Evolutionary conservation across 2,797 vertebrate genomes (phyloP).

Genomic region (Muscicapa striata): DNA sequence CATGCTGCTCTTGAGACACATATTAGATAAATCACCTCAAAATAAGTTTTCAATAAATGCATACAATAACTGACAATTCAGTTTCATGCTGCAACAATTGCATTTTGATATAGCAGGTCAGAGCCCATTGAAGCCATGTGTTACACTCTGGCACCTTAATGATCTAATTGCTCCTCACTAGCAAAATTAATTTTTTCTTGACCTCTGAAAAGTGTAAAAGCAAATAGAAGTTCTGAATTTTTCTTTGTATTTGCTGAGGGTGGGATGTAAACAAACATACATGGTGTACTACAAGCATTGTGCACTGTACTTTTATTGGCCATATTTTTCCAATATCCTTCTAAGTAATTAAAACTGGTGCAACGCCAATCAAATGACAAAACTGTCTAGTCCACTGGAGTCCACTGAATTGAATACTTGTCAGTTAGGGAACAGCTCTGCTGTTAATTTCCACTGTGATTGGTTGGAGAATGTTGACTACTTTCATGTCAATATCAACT

Average conservation of each 20-base stretch:
- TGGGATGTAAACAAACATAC: background rate
- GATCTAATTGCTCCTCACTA: background rate
- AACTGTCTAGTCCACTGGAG: background rate
- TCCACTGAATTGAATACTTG: background rate
- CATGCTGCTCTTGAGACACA: background rate
- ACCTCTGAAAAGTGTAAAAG: background rate
- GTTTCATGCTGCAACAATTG: background rate
- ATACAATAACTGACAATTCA: background rate
- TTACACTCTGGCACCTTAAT: background rate
- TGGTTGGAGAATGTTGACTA: background rate
- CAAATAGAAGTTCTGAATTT: background rate
- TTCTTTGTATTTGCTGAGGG: background rate
- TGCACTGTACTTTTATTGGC: background rate
- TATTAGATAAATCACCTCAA: background rate
- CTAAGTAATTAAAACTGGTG: background rate
- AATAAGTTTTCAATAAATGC: background rate
- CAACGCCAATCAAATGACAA: background rate
- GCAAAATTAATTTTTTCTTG: background rate
- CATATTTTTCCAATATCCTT: background rate
- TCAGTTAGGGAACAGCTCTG: conserved; percentile 9
- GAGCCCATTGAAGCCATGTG: background rate
- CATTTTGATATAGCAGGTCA: background rate
- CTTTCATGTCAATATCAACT: conserved; percentile 13
- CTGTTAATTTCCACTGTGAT: background rate
- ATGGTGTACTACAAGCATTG: background rate